Conservation (phyloP, 2,888 invertebrate species). For the Pherbina coryleti region DNA sequence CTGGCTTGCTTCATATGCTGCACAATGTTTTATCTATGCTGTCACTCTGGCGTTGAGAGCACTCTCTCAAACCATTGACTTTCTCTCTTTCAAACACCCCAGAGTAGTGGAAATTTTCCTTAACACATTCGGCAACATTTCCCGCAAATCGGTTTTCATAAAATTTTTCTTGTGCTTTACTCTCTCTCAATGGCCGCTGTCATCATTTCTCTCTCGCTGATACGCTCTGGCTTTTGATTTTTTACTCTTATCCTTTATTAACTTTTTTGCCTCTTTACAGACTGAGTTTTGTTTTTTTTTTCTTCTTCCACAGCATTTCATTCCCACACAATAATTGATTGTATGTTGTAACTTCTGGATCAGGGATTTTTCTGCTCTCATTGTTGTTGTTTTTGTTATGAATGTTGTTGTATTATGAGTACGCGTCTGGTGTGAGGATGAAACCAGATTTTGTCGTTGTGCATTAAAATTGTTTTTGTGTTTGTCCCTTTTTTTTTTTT, state of each 20-base stretch:
- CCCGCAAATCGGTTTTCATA: not conserved
- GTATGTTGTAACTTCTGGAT: slow-evolving; percentile 52
- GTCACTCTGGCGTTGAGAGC: slow-evolving; percentile 46
- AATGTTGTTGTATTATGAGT: slow-evolving; percentile 40
- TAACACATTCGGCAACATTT: not conserved
- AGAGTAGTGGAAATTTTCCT: not conserved
- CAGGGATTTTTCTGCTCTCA: slow-evolving; percentile 41
- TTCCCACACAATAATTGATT: slow-evolving; percentile 61
- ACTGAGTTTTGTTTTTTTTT: slow-evolving; percentile 50
- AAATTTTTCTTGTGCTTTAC: too few relatives aligned
- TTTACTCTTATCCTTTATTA: not conserved
- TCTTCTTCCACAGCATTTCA: slow-evolving; percentile 29
- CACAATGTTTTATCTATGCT: slow-evolving; percentile 42
- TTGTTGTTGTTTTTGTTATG: slow-evolving; percentile 37
- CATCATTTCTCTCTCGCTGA: not conserved
- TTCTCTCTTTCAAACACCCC: not conserved
- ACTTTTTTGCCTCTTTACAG: slow-evolving; percentile 44
- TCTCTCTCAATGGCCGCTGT: not conserved
- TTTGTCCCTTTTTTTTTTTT: not conserved
- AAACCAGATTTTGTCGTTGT: slow-evolving; percentile 65
- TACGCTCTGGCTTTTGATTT: not conserved
- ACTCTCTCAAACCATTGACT: not conserved
- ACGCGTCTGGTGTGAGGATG: slow-evolving; percentile 53
- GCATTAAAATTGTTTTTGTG: slow-evolving; percentile 62
- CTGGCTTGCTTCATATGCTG: slow-evolving; percentile 19